Evolutionary conservation across 2,888 invertebrate species (phyloP).

Genomic region (Tenodera sinensis): DNA sequence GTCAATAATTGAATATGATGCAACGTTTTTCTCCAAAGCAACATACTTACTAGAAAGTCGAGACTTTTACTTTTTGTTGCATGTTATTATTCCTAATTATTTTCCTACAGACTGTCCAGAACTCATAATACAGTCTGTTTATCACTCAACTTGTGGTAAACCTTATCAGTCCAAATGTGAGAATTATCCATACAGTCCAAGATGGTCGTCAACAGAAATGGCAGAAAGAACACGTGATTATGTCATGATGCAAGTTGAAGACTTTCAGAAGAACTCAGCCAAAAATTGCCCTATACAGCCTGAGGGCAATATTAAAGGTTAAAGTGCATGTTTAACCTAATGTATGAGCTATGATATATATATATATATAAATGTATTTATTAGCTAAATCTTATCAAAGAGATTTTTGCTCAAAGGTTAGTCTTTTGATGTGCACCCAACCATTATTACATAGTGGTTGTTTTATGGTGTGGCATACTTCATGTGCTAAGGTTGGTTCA

Average conservation of each 20-base stretch:
- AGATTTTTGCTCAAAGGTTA: no score
- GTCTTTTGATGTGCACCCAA: no score
- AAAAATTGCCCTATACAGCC: slow-evolving; percentile 12
- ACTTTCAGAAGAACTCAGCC: slow-evolving; percentile 19
- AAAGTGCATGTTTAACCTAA: background rate
- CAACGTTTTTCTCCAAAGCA: slow-evolving; percentile 46
- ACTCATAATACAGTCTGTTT: slow-evolving; percentile 44
- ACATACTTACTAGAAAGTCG: slow-evolving; percentile 60
- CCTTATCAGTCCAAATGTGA: slow-evolving; percentile 36
- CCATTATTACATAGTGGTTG: no score
- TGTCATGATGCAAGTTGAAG: slow-evolving; percentile 5
- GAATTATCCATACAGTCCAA: slow-evolving; percentile 41
- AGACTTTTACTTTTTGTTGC: slow-evolving; percentile 60
- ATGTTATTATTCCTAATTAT: slow-evolving; percentile 46
- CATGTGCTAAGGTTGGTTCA: no score
- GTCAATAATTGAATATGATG: slow-evolving; percentile 51
- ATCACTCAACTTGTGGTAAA: slow-evolving; percentile 41
- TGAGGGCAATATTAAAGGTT: background rate
- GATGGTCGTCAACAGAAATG: slow-evolving; percentile 40
- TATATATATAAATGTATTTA: no score
- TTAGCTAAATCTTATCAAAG: no score
- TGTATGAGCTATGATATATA: no score
- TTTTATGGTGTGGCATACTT: no score
- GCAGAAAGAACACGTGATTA: slow-evolving; percentile 36
- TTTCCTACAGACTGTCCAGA: slow-evolving; percentile 44